Conservation (phyloP, 2,113 vertebrate genomes). For the Lagopus muta region DNA sequence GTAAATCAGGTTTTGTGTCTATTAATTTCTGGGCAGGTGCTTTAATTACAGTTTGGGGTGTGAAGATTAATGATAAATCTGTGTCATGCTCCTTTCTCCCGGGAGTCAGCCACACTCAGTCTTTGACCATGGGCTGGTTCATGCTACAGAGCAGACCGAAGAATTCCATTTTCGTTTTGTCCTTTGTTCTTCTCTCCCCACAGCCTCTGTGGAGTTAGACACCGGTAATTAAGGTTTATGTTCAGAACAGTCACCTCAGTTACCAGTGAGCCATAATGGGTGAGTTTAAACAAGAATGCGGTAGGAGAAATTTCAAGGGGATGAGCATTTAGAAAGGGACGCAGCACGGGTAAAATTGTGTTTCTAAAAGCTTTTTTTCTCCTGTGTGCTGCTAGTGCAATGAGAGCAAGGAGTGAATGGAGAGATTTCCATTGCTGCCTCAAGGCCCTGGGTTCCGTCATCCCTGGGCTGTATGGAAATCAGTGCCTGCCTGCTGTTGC, state of each 20-base stretch:
- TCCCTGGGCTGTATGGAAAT: not conserved
- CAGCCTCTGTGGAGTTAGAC: not conserved
- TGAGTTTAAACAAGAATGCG: not conserved
- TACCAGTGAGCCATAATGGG: not conserved
- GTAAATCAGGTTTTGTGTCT: slow-evolving; percentile 52
- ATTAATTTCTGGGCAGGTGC: slow-evolving; percentile 49
- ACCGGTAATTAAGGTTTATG: slow-evolving; percentile 38
- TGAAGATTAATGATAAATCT: slow-evolving; percentile 35
- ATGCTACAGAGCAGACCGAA: not conserved
- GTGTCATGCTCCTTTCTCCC: not conserved
- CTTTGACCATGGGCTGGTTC: not conserved
- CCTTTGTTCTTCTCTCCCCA: slow-evolving; percentile 38
- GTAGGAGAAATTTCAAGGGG: slow-evolving; percentile 18
- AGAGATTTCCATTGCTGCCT: not conserved
- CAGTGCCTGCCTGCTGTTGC: not conserved
- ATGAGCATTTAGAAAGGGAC: not conserved
- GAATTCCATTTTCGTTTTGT: not conserved
- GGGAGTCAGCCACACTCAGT: not conserved
- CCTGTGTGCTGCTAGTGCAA: not conserved
- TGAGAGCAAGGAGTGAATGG: not conserved
- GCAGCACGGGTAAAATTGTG: not conserved
- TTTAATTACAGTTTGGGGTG: slow-evolving; percentile 57
- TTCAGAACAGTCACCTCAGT: not conserved
- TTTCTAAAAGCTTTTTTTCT: not conserved
- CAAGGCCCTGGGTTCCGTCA: not conserved